Percentiles rank a stretch among this genome's conserved stretches.
These are phyloP conservation scores for Uropsilus gracilis DNA, from an alignment of 2,113 vertebrate genomes.

Conservation along the genomic window DNA sequence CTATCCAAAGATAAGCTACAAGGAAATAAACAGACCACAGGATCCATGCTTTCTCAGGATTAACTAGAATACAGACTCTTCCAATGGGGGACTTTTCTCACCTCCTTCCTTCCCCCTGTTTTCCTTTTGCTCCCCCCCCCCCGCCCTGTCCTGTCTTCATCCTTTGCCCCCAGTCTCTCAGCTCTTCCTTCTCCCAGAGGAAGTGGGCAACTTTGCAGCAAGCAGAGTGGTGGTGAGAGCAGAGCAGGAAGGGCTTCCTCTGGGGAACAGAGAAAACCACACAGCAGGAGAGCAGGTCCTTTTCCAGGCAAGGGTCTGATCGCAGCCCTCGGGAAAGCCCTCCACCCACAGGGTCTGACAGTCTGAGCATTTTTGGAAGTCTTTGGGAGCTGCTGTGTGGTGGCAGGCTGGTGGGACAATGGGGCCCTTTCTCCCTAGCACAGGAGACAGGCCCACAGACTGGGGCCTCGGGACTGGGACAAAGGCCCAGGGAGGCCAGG, in stretches of 20 bases:
- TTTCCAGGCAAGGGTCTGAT: neutral
- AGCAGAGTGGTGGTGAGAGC: neutral
- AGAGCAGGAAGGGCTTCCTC: neutral
- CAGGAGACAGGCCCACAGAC: conserved; percentile 46
- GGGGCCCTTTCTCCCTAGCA: conserved; percentile 35
- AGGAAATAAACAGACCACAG: neutral
- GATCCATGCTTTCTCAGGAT: neutral
- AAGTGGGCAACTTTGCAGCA: neutral
- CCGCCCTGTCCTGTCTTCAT: neutral
- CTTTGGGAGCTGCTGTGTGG: conserved; percentile 58
- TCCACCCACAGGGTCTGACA: neutral
- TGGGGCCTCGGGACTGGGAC: conserved; percentile 8
- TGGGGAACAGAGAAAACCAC: neutral
- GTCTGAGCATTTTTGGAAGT: conserved; percentile 62
- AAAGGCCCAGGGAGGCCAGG: conserved; percentile 67
- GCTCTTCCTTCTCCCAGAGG: neutral
- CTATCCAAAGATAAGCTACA: neutral
- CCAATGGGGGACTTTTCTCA: neutral
- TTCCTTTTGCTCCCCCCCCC: neutral
- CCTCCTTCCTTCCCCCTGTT: no score
- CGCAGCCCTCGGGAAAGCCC: neutral
- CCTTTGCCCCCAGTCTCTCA: neutral
- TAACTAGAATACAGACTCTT: neutral
- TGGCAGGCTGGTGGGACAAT: conserved; percentile 58
- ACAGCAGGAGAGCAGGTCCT: neutral